These are phyloP conservation scores for Theropithecus gelada DNA, from an alignment of 2,113 vertebrate genomes.

Conservation along the genomic window DNA sequence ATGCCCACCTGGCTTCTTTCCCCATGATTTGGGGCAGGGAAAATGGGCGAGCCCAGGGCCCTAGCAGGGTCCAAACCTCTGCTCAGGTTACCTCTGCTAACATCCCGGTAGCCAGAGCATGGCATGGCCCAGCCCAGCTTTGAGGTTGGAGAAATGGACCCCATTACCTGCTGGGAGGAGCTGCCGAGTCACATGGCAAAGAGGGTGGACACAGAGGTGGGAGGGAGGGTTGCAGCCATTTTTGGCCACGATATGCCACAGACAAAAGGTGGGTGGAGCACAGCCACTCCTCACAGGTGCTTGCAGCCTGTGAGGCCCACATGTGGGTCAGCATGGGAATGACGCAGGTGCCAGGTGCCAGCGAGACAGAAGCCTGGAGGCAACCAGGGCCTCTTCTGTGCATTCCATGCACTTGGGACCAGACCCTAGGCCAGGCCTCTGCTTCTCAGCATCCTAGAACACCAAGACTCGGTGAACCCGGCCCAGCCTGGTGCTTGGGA, in stretches of 20 bases:
- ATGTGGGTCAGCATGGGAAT: rapidly evolving
- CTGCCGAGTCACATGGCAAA: neutral
- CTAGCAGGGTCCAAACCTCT: neutral
- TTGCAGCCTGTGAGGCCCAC: rapidly evolving
- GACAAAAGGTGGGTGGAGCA: no score
- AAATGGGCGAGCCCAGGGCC: neutral
- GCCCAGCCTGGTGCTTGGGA: neutral
- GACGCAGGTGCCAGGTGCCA: rapidly evolving
- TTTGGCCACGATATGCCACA: rapidly evolving
- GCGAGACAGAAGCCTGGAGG: neutral
- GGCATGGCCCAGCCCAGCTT: rapidly evolving
- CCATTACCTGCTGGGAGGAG: no score
- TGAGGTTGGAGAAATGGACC: rapidly evolving
- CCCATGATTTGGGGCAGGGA: neutral
- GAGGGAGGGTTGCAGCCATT: no score
- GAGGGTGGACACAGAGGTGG: no score
- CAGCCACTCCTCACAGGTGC: neutral
- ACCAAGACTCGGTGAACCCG: no score
- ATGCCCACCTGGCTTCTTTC: neutral
- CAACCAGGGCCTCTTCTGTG: neutral
- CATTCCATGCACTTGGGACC: neutral
- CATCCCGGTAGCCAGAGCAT: neutral
- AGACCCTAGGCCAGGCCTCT: neutral
- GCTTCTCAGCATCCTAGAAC: neutral
- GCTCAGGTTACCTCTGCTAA: no score